Base-by-base conservation (phyloP, 2,113 vertebrate genomes). In the Gracilinanus agilis region DNA sequence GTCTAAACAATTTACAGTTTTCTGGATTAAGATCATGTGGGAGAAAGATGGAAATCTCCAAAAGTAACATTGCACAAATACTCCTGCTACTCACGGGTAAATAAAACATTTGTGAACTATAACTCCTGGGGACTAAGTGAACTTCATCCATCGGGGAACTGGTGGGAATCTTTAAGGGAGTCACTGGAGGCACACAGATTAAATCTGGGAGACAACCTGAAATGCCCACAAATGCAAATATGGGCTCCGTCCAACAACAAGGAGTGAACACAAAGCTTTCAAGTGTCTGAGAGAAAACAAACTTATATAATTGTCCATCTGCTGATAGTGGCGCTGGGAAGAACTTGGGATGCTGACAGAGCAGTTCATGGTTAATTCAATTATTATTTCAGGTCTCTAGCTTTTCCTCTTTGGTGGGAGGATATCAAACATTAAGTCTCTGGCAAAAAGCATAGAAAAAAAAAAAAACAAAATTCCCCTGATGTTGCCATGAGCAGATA, bases 361-460 rank as follows among this genome's bases (percentile, higher is more conserved):
- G 95, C 97, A 97, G 92, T 97, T 98, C 98, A 97, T 95, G 91
- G 58, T 27, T 83, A 97, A 95, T 97, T 92, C 94, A 61, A 96
- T 97, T 99, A 98, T 98, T 99, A 98, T 99, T 99, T 99, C 98
- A 99, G 98, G 98, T 98, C 97, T 98, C 97, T 98, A 97, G 98
- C 98, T 98, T 98, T 99, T 99, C 98, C 98, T 98, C 96, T 98
- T 97, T 94, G 96, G 94, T 97, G 98, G 98, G 98, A 98, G 98
- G 98, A 97, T 97, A 98, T 98, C 96, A 97, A 97, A 97, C 96
- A 96, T 83, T 97, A 98, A 97, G 96, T 97, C 89, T 98, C 67
- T 98, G 96, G 96, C 97, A 96, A 61, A 44, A 97, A 91, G 40
- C 55, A 95, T 75, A 92, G 95, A 97, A 97, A 96, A 98, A 97